A percentile compares a stretch with the other conserved stretches of the same genome.
phyloP scores from a whole-genome alignment of 2,888 invertebrate genomes.

The Oxyteleia sp. region DNA sequence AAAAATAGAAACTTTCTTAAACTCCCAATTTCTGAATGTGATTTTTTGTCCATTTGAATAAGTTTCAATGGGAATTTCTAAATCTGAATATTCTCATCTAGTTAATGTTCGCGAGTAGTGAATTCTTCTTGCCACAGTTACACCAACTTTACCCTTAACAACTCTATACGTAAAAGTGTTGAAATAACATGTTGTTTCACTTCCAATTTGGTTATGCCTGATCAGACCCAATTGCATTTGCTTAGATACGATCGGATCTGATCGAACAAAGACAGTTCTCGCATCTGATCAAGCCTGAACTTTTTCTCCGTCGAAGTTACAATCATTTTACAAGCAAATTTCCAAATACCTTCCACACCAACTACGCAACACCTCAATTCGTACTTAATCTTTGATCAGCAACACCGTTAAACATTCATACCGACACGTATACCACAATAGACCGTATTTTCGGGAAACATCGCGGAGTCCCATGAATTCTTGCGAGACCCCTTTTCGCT shows the following conservation, averaged over 20 bases:
- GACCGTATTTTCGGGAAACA: constrained; percentile 26
- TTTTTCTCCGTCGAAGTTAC: background rate
- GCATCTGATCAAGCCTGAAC: constrained; percentile 3
- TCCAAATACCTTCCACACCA: background rate
- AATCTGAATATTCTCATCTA: too few relatives aligned
- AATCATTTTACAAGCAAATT: background rate
- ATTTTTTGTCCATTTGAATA: too few relatives aligned
- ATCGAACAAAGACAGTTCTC: background rate
- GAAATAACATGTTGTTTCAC: background rate
- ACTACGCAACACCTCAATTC: background rate
- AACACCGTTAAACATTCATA: constrained; percentile 8
- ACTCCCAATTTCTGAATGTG: too few relatives aligned
- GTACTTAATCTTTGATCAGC: constrained; percentile 22
- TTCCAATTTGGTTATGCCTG: constrained; percentile 1
- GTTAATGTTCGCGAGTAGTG: too few relatives aligned
- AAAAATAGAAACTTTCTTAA: too few relatives aligned
- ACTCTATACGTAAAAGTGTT: background rate
- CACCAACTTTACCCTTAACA: too few relatives aligned
- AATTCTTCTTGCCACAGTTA: too few relatives aligned
- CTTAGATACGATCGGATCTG: background rate
- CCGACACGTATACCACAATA: constrained; percentile 12
- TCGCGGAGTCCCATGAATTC: constrained; percentile 14
- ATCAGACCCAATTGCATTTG: constrained; percentile 10
- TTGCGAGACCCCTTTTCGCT: constrained; percentile 35
- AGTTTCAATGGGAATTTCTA: too few relatives aligned